Evolutionary conservation across 35 echinoderm and acorn worm genomes (phyloP).

Genomic region (Heliocidaris tuberculata): DNA sequence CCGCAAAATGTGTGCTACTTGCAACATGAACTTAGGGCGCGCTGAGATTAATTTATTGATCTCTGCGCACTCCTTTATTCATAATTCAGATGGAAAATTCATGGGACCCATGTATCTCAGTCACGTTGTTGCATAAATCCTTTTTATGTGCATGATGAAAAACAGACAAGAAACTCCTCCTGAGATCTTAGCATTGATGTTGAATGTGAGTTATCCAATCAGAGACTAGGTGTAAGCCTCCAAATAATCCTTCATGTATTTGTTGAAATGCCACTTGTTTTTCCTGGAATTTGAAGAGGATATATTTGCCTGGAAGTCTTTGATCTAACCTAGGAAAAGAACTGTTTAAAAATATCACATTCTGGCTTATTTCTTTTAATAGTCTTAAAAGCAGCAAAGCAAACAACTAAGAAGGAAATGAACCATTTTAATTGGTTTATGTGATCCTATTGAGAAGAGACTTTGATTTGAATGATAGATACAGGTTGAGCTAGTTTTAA

Average conservation of each 20-base stretch:
- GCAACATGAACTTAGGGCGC: not conserved
- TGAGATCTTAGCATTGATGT: not conserved
- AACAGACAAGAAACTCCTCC: not conserved
- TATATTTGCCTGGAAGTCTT: not conserved
- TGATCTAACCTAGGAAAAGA: too few relatives aligned
- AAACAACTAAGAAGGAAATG: not conserved
- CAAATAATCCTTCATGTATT: too few relatives aligned
- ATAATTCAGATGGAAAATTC: not conserved
- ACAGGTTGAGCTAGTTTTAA: constrained; percentile 11
- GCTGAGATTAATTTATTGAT: constrained; percentile 35
- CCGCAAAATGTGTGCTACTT: constrained; percentile 25
- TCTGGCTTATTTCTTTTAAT: not conserved
- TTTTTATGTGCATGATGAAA: not conserved
- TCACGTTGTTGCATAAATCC: not conserved
- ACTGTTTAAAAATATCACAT: not conserved
- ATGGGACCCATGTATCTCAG: not conserved
- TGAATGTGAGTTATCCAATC: not conserved
- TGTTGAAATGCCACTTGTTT: not conserved
- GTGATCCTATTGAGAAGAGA: not conserved
- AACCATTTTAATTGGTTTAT: constrained; percentile 3
- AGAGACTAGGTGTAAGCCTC: too few relatives aligned
- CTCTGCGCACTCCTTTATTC: constrained; percentile 12
- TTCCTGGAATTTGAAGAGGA: not conserved
- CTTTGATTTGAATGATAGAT: not conserved
- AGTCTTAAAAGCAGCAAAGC: not conserved